Conservation (phyloP, 2,888 invertebrate species). For the Neoscelio sp. region DNA sequence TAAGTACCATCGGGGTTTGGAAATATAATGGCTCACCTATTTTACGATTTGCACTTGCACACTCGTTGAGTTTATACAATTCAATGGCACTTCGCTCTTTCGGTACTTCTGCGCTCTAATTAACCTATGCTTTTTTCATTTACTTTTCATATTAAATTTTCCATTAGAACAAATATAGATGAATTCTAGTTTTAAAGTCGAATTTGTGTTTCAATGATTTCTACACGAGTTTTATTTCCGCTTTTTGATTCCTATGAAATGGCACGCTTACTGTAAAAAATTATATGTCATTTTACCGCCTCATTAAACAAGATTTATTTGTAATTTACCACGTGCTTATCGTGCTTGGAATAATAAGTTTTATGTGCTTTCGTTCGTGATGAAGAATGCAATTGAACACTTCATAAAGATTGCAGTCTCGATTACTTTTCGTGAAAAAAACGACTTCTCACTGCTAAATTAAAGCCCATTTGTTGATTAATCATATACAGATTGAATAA, state of each 20-base stretch:
- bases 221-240: not conserved
- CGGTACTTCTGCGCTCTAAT: conserved; percentile 26
- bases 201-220: not conserved
- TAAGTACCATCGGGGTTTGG: conserved; percentile 12
- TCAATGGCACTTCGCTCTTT: conserved; percentile 18
- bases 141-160: conserved; percentile 5
- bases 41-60: conserved; percentile 36
- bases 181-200: not conserved
- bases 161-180: conserved; percentile 8
- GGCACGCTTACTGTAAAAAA: conserved; percentile 11
- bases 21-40: conserved; percentile 29
- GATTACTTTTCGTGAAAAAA: conserved; percentile 11
- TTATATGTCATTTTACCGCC: conserved; percentile 11
- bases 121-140: conserved; percentile 20
- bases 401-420: conserved; percentile 33
- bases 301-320: conserved; percentile 50
- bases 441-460: not conserved
- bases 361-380: conserved; percentile 27
- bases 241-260: not conserved
- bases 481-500: not conserved
- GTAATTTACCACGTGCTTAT: conserved; percentile 34
- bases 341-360: conserved; percentile 42
- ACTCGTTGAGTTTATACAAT: conserved; percentile 17
- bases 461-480: not conserved
- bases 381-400: conserved; percentile 42